Percentiles rank a stretch among this genome's conserved stretches.
These are phyloP conservation scores for Enchytraeus crypticus DNA, from an alignment of 2,888 invertebrate genomes.

Conservation along the genomic window DNA sequence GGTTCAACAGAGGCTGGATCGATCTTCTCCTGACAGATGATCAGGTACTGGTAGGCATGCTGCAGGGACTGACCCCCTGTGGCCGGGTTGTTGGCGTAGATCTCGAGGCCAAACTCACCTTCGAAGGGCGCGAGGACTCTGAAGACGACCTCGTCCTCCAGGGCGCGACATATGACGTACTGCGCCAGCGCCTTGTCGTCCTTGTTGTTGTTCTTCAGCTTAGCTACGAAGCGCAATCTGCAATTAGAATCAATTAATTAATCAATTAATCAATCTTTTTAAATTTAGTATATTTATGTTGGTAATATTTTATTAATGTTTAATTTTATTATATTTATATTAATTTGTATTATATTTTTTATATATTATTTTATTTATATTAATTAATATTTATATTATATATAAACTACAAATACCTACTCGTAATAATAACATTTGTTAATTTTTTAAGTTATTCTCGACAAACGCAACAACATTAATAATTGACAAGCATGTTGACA, in stretches of 20 bases:
- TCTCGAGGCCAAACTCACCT: conserved; percentile 47
- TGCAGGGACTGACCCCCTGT: conserved; percentile 44
- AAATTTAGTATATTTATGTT: neutral
- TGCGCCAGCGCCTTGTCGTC: conserved; percentile 42
- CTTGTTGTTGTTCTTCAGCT: conserved; percentile 40
- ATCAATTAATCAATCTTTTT: no score
- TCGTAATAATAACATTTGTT: no score
- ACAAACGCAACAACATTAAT: no score
- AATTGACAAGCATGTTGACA: no score
- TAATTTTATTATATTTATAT: neutral
- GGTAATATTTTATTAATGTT: neutral
- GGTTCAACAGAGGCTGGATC: conserved; percentile 36
- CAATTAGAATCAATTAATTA: no score
- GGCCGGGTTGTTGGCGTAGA: conserved; percentile 47
- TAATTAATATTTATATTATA: no score
- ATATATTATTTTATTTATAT: neutral
- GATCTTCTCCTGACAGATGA: conserved; percentile 40
- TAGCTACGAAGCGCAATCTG: conserved; percentile 46
- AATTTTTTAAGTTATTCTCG: no score
- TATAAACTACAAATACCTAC: no score
- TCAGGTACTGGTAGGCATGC: conserved; percentile 45
- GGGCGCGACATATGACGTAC: conserved; percentile 42
- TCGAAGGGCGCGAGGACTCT: conserved; percentile 40
- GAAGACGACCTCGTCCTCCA: conserved; percentile 45
- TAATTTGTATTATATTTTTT: neutral